Conservation (phyloP, 2,113 vertebrate species). For the Tenebrosternarchus preto region DNA sequence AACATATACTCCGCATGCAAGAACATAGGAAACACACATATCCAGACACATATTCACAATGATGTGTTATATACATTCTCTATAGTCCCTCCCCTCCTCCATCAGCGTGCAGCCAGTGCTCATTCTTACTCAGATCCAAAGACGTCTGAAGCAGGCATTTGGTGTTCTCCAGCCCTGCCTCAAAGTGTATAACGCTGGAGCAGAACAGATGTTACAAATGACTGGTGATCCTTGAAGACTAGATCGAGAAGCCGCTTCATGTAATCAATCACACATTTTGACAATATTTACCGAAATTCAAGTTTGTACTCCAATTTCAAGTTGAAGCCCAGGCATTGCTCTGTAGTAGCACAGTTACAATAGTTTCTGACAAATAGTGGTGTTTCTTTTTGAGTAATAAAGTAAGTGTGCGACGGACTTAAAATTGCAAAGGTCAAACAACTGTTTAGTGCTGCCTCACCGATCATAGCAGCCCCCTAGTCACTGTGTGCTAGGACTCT, state of each 20-base stretch:
- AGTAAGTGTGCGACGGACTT: background rate
- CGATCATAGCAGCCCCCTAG: conserved; percentile 7
- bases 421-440: background rate
- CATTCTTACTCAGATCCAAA: background rate
- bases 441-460: background rate
- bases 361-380: conserved; percentile 32
- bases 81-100: background rate
- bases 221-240: background rate
- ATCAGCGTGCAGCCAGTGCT: background rate
- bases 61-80: background rate
- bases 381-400: conserved; percentile 31
- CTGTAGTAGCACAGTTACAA: conserved; percentile 1
- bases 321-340: background rate
- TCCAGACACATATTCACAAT: no score
- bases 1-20: conserved; percentile 39
- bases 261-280: background rate
- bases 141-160: background rate
- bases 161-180: background rate
- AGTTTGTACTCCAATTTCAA: conserved; percentile 2
- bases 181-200: background rate
- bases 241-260: background rate
- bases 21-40: no score
- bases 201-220: background rate
- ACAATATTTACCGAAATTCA: background rate
- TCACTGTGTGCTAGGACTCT: background rate